Evolutionary conservation across 37 sponge, comb jelly and placozoan genomes (phyloP).

Genomic region (Ianthella basta): DNA sequence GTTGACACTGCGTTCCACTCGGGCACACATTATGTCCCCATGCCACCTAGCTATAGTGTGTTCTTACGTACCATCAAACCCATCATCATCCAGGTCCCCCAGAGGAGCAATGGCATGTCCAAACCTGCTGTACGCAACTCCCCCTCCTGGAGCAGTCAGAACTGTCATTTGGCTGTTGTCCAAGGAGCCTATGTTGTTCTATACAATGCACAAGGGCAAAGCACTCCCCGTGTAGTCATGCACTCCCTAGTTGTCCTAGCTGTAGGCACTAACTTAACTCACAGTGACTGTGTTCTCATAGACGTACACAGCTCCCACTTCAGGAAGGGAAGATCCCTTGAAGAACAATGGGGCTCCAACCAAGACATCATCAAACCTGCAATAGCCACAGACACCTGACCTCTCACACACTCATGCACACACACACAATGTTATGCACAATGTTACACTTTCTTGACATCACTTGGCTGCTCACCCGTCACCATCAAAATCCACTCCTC

Average conservation of each 20-base stretch:
- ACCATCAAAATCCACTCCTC: slow-evolving; percentile 14
- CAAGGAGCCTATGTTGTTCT: background rate
- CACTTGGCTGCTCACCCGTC: slow-evolving; percentile 34
- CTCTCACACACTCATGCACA: no score
- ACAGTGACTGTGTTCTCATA: slow-evolving; percentile 18
- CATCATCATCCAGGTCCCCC: slow-evolving; percentile 39
- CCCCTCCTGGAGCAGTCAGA: background rate
- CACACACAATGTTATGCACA: no score
- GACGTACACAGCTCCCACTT: slow-evolving; percentile 18
- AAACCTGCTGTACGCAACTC: slow-evolving; percentile 24
- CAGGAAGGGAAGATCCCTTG: background rate
- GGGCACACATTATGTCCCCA: no score
- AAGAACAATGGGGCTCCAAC: slow-evolving; percentile 27
- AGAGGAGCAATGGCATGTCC: slow-evolving; percentile 41
- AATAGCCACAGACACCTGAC: background rate
- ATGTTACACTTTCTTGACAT: no score
- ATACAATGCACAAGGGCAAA: no score
- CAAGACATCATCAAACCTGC: slow-evolving; percentile 27
- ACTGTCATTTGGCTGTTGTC: background rate
- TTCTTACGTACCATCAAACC: slow-evolving; percentile 1
- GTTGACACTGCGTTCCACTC: no score
- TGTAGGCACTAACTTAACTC: no score
- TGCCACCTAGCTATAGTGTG: no score
- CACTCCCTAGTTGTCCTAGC: no score
- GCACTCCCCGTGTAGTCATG: no score